Percentiles rank a stretch among this genome's conserved stretches.
Evolutionary conservation across 2,113 vertebrate genomes (phyloP).

Genomic region (Thalassarche chlororhynchos): DNA sequence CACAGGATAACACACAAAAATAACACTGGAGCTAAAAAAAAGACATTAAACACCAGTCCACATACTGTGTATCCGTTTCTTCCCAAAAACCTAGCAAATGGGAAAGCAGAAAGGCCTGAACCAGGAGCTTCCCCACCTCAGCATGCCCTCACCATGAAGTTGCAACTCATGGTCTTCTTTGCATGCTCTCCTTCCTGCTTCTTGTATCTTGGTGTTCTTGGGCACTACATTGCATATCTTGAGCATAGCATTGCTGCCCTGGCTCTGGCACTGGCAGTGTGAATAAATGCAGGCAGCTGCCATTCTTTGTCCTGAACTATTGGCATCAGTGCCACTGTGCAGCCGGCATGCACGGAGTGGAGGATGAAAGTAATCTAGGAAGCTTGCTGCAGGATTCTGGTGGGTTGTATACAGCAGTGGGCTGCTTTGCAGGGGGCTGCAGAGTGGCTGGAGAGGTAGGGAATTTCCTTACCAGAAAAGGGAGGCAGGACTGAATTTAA

Average conservation of each 20-base stretch:
- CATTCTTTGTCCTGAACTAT: background rate
- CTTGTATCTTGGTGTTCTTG: background rate
- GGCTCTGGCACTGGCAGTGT: background rate
- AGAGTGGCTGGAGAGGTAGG: background rate
- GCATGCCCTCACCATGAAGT: background rate
- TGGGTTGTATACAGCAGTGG: accelerated
- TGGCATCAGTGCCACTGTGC: too few species aligned
- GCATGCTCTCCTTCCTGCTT: background rate
- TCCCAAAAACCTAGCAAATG: background rate
- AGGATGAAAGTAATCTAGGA: background rate
- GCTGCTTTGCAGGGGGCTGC: background rate
- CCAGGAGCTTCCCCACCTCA: background rate
- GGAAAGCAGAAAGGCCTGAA: background rate
- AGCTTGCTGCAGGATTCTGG: background rate
- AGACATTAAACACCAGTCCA: background rate
- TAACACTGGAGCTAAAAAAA: background rate
- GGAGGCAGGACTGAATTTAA: background rate
- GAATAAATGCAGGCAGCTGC: background rate
- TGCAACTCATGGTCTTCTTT: background rate
- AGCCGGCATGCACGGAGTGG: accelerated
- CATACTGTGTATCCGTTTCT: accelerated
- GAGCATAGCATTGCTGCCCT: background rate
- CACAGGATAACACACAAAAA: background rate
- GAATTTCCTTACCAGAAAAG: background rate
- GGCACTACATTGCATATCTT: background rate